Evolutionary conservation across 2,888 invertebrate genomes (phyloP), one percentile per base, ranked within the genome.

Genomic region (Nematopogon swammerdamellus): DNA sequence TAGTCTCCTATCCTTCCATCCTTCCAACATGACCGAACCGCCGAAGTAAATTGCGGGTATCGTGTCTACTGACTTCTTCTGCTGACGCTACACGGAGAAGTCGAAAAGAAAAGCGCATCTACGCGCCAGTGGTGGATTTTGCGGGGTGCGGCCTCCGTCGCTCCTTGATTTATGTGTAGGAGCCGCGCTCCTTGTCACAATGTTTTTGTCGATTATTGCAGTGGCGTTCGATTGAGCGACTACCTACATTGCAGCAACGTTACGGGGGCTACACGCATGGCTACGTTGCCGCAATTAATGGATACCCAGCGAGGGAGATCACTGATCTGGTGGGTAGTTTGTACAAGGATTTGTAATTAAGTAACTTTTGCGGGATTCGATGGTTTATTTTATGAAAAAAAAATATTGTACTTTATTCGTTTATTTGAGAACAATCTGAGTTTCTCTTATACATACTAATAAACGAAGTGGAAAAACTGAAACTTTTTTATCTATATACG

Each of bases 171-270:
- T 36, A 36, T 36, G 36, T 36, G 36, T 8, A 14, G 11, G 36
- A 14, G 11, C 10, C 25, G 5, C 25, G 25, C 36, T 36, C 14
- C 59, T 60, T 60, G 67, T 70, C 69, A 67, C 65, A 66, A 65
- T 64, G 64, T 67, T 68, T 63, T 63, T 60, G 59, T 54, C 52
- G 44, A 44, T 48, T 30, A 36, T 14, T 36, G 36, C 36, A 8
- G 8, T 4, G 3, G 36, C 36, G 11, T 8, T 14, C 36, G 36
- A 36, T 36, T 36, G 36, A 36, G n/a, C 36, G 36, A 25, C 4
- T 25, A 25, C 5, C 25, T 36, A 36, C 36, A 36, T 36, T 36
- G 3, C 11, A 8, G 36, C 11, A 8, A 14, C 25, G 36, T 8
- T 36, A 36, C 36, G 36, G 11, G 36, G 36, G 36, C 11, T 36